Evolutionary conservation across 2,888 invertebrate species (phyloP), one percentile per base, ranked within the genome.

Genomic region (Euplagia quadripunctaria): DNA sequence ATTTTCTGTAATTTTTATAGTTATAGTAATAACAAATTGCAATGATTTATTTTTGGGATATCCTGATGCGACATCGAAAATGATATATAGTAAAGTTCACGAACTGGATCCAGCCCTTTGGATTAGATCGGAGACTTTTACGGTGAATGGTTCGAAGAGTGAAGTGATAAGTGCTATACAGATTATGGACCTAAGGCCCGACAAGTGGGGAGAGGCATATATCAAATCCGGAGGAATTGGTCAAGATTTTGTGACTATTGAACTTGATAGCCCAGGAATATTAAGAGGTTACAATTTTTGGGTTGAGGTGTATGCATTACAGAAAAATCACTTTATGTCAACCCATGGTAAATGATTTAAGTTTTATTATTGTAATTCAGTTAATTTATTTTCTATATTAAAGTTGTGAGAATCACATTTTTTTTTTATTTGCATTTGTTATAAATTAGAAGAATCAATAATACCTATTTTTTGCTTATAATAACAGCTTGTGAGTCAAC

Each of bases 81-180:
- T 94, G 70, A 91, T 95, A 9, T 94, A 93, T 78, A 92, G 88
- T 71, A 91, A 92, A 79, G 90, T 94, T 4, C 92, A 94, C 71
- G 92, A 94, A 82, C 91, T 92, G 55, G 91, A 92, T 75, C 94
- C 94, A 0, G 93, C 94, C 0, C 77, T 92, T 66, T 94, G 94
- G 94, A 81, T 90, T 1, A 84, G 93, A 64, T 88, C 90, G 7
- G 92, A 93, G 0, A 88, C 84, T 0, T 84, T 94, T 12, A 91
- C 89, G 0, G 92, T 94, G 61, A 92, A 91, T 71, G 91, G 90
- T 87, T 88, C 93, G 0, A 79, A 64, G 0, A 88, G 85, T 70
- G 90, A 94, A 85, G 86, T 94, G 2, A 94, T 96, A 9, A 94
- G 88, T 78, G 93, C 93, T 0, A 86, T 96, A 11, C 89, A 91